Conservation (phyloP, 2,113 vertebrate genomes). For the Sardina pilchardus region DNA sequence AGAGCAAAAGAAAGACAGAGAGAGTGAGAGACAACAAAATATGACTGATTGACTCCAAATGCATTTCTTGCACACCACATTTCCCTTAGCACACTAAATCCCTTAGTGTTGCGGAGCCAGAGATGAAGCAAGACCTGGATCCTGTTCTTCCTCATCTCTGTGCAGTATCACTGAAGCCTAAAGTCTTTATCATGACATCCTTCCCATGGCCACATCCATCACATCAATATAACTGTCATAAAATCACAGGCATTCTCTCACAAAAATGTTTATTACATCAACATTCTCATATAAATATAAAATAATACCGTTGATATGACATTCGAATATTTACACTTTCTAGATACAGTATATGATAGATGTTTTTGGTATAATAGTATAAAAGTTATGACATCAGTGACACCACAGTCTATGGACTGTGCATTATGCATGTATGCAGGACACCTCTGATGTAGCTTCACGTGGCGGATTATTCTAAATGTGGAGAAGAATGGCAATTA, state of each 20-base stretch:
- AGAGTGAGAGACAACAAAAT: not conserved
- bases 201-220: not conserved
- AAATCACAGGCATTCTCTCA: not conserved
- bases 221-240: not conserved
- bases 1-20: not conserved
- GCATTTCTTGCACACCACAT: not conserved
- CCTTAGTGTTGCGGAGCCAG: not conserved
- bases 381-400: not conserved
- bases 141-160: not conserved
- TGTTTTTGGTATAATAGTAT: not conserved
- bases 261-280: not conserved
- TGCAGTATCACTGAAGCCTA: not conserved
- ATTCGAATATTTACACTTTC: not conserved
- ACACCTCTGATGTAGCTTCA: not conserved
- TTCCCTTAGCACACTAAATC: not conserved
- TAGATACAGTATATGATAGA: not conserved
- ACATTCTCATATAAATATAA: not conserved
- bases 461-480: not conserved
- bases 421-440: not conserved
- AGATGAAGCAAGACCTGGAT: conserved; percentile 11
- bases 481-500: not conserved
- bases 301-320: not conserved
- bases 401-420: not conserved
- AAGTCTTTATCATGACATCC: not conserved
- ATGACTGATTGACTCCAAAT: not conserved